Evolutionary conservation across 1,140 invertebrate species (phyloP).

Genomic region (Galendromus occidentalis): DNA sequence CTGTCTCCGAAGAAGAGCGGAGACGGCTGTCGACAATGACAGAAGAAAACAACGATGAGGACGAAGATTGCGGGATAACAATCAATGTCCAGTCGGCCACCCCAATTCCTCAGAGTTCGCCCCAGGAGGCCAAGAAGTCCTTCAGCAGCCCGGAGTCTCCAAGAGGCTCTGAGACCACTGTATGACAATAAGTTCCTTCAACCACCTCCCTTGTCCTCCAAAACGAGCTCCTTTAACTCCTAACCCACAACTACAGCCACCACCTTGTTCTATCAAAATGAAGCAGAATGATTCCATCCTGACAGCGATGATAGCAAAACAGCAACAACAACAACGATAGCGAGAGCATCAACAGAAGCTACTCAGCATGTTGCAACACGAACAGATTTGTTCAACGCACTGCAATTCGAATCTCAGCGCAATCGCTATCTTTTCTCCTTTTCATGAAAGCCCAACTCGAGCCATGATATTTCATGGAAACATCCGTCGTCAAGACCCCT

Average conservation of each 20-base stretch:
- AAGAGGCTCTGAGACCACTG: slow-evolving; percentile 9
- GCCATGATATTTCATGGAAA: too few relatives aligned
- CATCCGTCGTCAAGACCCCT: too few relatives aligned
- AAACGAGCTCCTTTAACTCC: background rate
- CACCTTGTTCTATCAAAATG: background rate
- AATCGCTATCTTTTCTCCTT: too few relatives aligned
- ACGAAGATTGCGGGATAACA: slow-evolving; percentile 36
- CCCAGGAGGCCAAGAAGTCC: slow-evolving; percentile 5
- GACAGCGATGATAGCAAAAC: background rate
- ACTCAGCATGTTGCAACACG: too few relatives aligned
- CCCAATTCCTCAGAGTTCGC: slow-evolving; percentile 17
- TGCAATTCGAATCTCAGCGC: too few relatives aligned
- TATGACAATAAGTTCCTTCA: slow-evolving; percentile 9
- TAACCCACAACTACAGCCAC: background rate
- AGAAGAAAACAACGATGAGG: slow-evolving; percentile 38
- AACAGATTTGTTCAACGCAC: too few relatives aligned
- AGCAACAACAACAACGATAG: background rate
- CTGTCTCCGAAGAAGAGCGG: slow-evolving; percentile 34
- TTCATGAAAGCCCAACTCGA: too few relatives aligned
- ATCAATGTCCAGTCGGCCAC: slow-evolving; percentile 35
- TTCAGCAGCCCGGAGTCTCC: background rate
- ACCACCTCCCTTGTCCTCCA: background rate
- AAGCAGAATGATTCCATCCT: background rate
- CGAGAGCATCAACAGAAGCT: background rate
- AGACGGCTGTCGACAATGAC: slow-evolving; percentile 37